Base-by-base conservation (phyloP, 1,140 invertebrate species). In the Cecropterus lyciades region DNA sequence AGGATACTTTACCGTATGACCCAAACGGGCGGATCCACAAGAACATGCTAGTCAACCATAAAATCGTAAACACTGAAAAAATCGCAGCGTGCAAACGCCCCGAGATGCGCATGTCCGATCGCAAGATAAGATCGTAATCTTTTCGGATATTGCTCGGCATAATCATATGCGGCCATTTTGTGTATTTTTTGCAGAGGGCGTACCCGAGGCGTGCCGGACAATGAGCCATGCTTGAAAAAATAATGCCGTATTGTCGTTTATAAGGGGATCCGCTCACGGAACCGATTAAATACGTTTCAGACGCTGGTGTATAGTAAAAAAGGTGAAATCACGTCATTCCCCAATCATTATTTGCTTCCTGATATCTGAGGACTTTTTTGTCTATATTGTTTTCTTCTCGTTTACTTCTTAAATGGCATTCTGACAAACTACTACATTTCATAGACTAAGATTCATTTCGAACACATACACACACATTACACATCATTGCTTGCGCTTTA, bases 141-240 rank as follows among this genome's bases (percentile, higher is more conserved):
- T 87, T 87, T 86, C 84, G 87, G 87, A 91, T 91, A 91, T 91
- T 89, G 89, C 89, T 87, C 89, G 84, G 77, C 69, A 87, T 91
- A 91, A 91, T 91, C 87, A 89, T 91, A 91, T 91, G 89, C 89
- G 82, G 68, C 45, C 53, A 79, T 79, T 84, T 87, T 75, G 72
- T 53, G 15, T 42, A 20, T 77, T 83, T 80, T 70, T 77, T 72
- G 52, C 51, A 53, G 69, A 82, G 80, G 73, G 71, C 82, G 59
- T 49, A 63, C 33, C 13, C 75, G 72, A 75, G 65, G 79, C 60
- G 62, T 70, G 62, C 77, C 74, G 75, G 77, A 81, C 84, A 81
- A 82, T 77, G 73, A 82, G 75, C 63, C 70, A 59, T 65, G 57
- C 59, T 69, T 62, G 53, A 76, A 80, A 75, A 77, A 69, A 77